These are phyloP conservation scores for Andrena marginata DNA, from an alignment of 2,888 invertebrate genomes.

Conservation along the genomic window DNA sequence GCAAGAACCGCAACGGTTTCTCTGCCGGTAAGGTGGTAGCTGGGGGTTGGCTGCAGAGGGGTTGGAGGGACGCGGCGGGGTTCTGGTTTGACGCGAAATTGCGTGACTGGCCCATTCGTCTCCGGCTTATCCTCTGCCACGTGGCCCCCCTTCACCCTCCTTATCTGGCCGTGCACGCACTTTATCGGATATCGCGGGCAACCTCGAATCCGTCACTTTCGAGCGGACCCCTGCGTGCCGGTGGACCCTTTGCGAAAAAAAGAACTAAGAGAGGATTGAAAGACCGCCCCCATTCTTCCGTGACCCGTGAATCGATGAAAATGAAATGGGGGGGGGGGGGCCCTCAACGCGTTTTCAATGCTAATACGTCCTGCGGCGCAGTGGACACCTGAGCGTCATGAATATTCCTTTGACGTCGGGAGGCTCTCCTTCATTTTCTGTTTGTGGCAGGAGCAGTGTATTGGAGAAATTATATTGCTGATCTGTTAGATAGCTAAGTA, in stretches of 20 bases:
- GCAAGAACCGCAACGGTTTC: slow-evolving; percentile 65
- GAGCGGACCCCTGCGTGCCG: slow-evolving; percentile 37
- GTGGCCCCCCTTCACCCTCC: slow-evolving; percentile 63
- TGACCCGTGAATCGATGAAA: slow-evolving; percentile 11
- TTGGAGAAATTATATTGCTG: no score
- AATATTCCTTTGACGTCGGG: no score
- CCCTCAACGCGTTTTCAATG: not conserved
- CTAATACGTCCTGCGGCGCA: not conserved
- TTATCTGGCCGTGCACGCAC: slow-evolving; percentile 72
- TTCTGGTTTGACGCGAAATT: slow-evolving; percentile 71
- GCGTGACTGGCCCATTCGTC: slow-evolving; percentile 79
- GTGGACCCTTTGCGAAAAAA: slow-evolving; percentile 26
- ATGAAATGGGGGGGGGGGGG: slow-evolving; percentile 29
- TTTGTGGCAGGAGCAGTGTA: no score
- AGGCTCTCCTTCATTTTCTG: no score
- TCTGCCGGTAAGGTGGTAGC: slow-evolving; percentile 36
- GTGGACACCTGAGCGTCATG: not conserved
- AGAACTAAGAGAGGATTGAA: not conserved
- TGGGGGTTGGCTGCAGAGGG: slow-evolving; percentile 11
- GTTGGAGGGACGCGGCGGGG: slow-evolving; percentile 6
- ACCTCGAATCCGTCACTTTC: slow-evolving; percentile 69
- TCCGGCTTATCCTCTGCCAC: slow-evolving; percentile 77
- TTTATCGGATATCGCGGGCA: slow-evolving; percentile 69
- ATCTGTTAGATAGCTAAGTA: no score
- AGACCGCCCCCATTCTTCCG: slow-evolving; percentile 9